Percentiles rank a stretch among this genome's conserved stretches.
Evolutionary conservation across 1,140 invertebrate genomes (phyloP).

Genomic region (Drosophila pectinifera): DNA sequence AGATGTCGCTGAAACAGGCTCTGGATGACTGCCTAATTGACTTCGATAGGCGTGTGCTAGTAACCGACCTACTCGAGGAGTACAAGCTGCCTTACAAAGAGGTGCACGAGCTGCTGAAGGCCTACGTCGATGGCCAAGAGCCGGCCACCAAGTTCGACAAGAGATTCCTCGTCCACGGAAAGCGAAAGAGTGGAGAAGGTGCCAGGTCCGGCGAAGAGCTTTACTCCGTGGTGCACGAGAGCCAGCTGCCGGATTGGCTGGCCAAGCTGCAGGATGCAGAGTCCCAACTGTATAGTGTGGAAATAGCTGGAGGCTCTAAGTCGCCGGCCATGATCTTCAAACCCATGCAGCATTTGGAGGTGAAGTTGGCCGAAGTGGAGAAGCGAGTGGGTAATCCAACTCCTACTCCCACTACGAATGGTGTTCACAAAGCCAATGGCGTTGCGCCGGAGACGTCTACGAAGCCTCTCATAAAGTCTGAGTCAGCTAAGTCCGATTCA

Average conservation of each 20-base stretch:
- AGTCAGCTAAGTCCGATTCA: conserved; percentile 29
- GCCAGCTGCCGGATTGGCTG: conserved; percentile 69
- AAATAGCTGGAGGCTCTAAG: conserved; percentile 73
- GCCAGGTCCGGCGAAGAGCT: conserved; percentile 36
- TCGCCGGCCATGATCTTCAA: conserved; percentile 65
- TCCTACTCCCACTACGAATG: conserved; percentile 29
- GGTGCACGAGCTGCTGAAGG: conserved; percentile 55
- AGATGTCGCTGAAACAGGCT: conserved; percentile 70
- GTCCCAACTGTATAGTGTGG: conserved; percentile 71
- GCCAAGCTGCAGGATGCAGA: conserved; percentile 66
- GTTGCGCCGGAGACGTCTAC: conserved; percentile 20
- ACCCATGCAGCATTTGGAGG: conserved; percentile 66
- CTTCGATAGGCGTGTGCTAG: conserved; percentile 72
- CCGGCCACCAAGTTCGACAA: conserved; percentile 57
- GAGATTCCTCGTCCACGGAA: conserved; percentile 69
- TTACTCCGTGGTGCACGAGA: conserved; percentile 72
- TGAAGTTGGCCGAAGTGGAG: conserved; percentile 45
- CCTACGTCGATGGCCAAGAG: conserved; percentile 62
- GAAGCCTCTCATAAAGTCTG: conserved; percentile 18
- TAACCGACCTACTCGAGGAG: conserved; percentile 76
- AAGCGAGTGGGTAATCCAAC: conserved; percentile 16
- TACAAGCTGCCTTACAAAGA: conserved; percentile 76
- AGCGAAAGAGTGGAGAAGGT: conserved; percentile 18
- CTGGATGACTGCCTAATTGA: conserved; percentile 73
- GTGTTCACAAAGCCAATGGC: conserved; percentile 14